Evolutionary conservation across 2,797 vertebrate species (phyloP), one percentile per base, ranked within the genome.

Genomic region (Rhincodon typus): DNA sequence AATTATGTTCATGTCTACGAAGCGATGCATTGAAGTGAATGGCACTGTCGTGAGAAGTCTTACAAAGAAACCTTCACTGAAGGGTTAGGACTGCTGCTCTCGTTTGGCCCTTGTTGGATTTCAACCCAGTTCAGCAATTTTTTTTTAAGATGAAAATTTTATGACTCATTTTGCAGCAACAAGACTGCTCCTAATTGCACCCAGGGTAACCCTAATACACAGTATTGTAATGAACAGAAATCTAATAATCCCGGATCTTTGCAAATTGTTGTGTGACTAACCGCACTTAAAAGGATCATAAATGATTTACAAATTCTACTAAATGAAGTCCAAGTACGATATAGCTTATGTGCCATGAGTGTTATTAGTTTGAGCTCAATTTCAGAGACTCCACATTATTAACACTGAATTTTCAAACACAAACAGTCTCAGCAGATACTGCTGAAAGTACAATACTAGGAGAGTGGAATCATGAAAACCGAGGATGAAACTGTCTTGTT

Each of bases 191-290:
- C 57, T 95, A 74, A 77, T 95, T 95, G 70, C 94, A 95, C 94
- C 94, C 94, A 21, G 42, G 94, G 94, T 95, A 77, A 46, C 69
- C 70, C 42, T 94, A 72, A 74, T 72, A n/a, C 27, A 95, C 94
- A n/a, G 94, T 74, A 74, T 95, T 50, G 74, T 57, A 57, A 95
- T 95, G 69, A 77, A 95, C 94, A 74, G 70, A 74, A 95, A 74
- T 95, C 70, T 74, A 95, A 95, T 95, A 53, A 95, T 95, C 94
- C 30, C 53, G 46, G 46, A 95, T 46, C 94, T 74, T 77, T 77
- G 94, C 69, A 95, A 95, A 95, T 95, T 77, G 93, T 94, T 94
- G 94, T 77, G 94, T 74, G 94, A 95, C 94, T 95, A 95, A 95
- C 42, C 30, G 46, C 69, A 77, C 70, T 74, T 95, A 95, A 95